phyloP scores from a whole-genome alignment of 2,113 vertebrate genomes.

The Diadophis punctatus region DNA sequence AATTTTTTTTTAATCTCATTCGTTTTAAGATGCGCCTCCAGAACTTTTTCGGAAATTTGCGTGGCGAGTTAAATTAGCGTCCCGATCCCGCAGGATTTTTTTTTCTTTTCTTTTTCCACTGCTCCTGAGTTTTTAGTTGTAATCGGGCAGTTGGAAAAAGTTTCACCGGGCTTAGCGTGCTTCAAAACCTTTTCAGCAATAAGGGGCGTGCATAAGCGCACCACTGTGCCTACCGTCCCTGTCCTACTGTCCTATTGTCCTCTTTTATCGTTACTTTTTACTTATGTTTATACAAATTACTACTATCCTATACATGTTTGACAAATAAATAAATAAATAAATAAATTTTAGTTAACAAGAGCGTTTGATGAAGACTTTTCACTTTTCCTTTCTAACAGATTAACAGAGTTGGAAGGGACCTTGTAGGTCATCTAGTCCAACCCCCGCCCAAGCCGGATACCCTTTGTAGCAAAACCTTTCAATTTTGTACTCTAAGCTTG shows the following conservation, averaged over 20 bases:
- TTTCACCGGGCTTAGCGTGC: background rate
- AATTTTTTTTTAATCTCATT: background rate
- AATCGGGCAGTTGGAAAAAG: background rate
- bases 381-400: background rate
- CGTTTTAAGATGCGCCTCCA: fast-evolving
- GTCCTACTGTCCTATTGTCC: no score
- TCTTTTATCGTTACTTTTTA: no score
- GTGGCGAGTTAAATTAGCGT: background rate
- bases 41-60: background rate
- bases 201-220: no score
- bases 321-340: no score
- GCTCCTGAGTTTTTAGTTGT: background rate
- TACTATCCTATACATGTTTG: no score
- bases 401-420: no score
- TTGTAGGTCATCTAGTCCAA: background rate
- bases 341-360: background rate
- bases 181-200: background rate
- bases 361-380: background rate
- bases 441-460: no score
- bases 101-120: background rate
- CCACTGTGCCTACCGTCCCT: no score
- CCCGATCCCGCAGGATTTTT: background rate
- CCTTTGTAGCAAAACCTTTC: background rate
- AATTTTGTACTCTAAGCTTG: background rate
- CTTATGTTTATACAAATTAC: no score